Conservation (phyloP, 1,140 invertebrate genomes). For the Drosophila rhopaloa region DNA sequence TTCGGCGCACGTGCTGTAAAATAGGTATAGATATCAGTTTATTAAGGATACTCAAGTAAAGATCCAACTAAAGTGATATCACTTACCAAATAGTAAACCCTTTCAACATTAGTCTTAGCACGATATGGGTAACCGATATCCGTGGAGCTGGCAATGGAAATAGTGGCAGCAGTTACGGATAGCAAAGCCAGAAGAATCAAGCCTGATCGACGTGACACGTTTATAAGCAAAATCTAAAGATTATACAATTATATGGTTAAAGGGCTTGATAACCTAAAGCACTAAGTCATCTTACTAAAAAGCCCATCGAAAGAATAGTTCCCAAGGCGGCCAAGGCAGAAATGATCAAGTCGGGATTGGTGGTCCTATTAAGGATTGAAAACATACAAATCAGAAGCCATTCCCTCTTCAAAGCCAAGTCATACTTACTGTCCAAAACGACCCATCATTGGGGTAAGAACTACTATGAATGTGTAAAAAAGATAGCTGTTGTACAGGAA, state of each 20-base stretch:
- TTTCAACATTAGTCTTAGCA: constrained; percentile 87
- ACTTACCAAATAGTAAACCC: constrained; percentile 87
- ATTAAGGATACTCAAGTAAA: no score
- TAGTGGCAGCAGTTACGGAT: constrained; percentile 80
- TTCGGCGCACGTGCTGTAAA: constrained; percentile 86
- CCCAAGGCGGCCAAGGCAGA: constrained; percentile 84
- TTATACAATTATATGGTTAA: no score
- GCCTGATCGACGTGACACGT: constrained; percentile 64
- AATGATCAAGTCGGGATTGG: constrained; percentile 87
- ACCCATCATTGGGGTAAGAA: constrained; percentile 86
- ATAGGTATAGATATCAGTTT: neutral
- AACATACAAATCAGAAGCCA: neutral
- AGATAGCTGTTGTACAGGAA: constrained; percentile 87
- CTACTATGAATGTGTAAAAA: constrained; percentile 87
- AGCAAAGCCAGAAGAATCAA: constrained; percentile 75
- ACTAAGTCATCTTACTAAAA: constrained; percentile 53
- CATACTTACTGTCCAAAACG: constrained; percentile 84
- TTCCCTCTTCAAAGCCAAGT: neutral
- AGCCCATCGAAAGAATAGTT: constrained; percentile 63
- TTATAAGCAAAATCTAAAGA: constrained; percentile 59
- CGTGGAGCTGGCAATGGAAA: constrained; percentile 87
- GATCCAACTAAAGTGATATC: neutral
- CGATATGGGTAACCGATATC: constrained; percentile 91
- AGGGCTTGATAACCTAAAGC: neutral
- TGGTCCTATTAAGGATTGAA: neutral